Base-by-base conservation (phyloP, 1,140 invertebrate genomes). In the Pogonomyrmex barbatus region DNA sequence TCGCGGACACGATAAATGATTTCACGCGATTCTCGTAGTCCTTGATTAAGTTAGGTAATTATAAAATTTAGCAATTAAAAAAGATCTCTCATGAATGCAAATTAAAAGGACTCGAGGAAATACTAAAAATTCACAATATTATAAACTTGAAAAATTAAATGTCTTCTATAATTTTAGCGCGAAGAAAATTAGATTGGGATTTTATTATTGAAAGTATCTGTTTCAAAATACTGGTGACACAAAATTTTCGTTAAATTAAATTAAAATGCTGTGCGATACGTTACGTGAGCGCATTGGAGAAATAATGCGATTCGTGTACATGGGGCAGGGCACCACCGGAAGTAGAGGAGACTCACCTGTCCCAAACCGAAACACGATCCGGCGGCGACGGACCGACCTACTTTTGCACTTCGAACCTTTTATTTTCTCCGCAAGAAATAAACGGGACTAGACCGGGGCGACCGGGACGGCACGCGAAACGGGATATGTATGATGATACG, bases 331-430 rank as follows among this genome's bases (percentile, higher is more conserved):
- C 45, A 50, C 24, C 10, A 39, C 88, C 81, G 91, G 91, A 91
- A 91, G 65, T 56, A 65, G 88, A 84, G 84, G 56, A 76, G 86
- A 50, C 60, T 12, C 88, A 89, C 81, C 86, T 89, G 88, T 85
- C 70, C 47, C 45, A 33, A 5, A 14, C 73, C 24, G 75, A 86
- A 60, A 76, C 86, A 79, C 81, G 84, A 45, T 84, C 79, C 42
- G 62, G 12, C 30, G 45, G n/a, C 76, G 85, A 39, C 12, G 60
- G 60, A 60, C 42, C 56, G 82, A 79, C 77, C 75, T 58, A 77
- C 52, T 81, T 24, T 86, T 52, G 58, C 12, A 42, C 50, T 75
- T 56, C 12, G 45, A 14, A 81, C 42, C 39, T 50, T 60, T 2
- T 65, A 60, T 82, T 82, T 82, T 73, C 30, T n/a, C 14, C 39